Percentiles rank a stretch among this genome's conserved stretches.
These are phyloP conservation scores for Ptychodera flava DNA, from an alignment of 35 echinoderm and acorn worm species.

Conservation along the genomic window DNA sequence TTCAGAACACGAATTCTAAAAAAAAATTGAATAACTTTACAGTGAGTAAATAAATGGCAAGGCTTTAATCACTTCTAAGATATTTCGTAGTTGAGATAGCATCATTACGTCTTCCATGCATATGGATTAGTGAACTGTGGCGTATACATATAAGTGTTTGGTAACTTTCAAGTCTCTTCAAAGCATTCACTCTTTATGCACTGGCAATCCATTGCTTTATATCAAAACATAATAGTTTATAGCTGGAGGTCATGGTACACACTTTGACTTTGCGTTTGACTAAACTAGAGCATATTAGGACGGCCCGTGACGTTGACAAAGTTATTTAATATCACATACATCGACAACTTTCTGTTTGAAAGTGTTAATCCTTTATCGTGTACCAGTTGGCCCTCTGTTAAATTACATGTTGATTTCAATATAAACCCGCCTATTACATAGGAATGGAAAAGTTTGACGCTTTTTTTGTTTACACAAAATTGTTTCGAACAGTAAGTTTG, in stretches of 20 bases:
- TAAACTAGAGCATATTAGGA: too few species aligned
- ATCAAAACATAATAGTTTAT: too few species aligned
- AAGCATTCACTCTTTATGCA: too few species aligned
- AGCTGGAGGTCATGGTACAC: too few species aligned
- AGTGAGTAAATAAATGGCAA: too few species aligned
- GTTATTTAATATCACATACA: too few species aligned
- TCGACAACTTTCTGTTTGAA: too few species aligned
- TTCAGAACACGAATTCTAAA: conserved; percentile 11
- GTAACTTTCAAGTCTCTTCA: not conserved
- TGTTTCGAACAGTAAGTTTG: not conserved
- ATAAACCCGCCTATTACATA: not conserved
- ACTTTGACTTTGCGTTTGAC: too few species aligned
- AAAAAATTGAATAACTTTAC: conserved; percentile 9
- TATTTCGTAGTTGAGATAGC: not conserved
- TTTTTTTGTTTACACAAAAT: not conserved
- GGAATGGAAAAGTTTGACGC: not conserved
- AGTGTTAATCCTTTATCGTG: not conserved
- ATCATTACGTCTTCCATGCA: not conserved
- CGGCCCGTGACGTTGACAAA: too few species aligned
- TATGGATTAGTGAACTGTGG: not conserved
- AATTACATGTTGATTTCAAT: not conserved
- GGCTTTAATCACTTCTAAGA: not conserved
- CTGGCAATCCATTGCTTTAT: too few species aligned
- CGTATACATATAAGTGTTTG: conserved; percentile 3
- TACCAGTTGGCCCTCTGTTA: not conserved